Conservation (phyloP, 2,797 vertebrate species). For the Rhincodon typus region DNA sequence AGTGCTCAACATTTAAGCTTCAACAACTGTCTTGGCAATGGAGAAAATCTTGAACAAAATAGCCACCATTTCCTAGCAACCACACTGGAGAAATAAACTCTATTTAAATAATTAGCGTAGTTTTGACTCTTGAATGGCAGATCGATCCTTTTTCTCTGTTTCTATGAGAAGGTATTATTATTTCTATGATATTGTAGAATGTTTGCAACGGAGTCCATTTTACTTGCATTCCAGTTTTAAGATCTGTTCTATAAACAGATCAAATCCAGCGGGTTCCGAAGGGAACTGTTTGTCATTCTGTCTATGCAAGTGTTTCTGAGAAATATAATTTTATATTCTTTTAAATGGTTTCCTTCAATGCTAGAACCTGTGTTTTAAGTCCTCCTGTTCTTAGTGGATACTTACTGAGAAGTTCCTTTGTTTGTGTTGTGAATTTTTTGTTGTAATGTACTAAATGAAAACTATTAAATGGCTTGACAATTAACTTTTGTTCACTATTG, state of each 20-base stretch:
- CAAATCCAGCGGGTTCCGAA: neutral
- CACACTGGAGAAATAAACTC: neutral
- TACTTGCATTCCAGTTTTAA: neutral
- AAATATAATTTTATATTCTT: neutral
- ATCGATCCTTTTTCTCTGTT: neutral
- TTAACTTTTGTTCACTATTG: neutral
- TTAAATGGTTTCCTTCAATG: neutral
- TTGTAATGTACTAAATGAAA: neutral
- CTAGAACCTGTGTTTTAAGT: neutral
- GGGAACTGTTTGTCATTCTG: neutral
- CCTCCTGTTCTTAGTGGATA: neutral
- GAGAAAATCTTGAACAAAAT: neutral
- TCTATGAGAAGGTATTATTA: neutral
- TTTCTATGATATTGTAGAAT: neutral
- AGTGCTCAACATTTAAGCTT: neutral
- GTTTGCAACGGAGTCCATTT: neutral
- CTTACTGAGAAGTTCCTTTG: neutral
- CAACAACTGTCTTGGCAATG: neutral
- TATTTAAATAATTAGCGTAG: neutral
- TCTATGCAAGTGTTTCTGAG: conserved; percentile 1
- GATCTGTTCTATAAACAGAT: neutral
- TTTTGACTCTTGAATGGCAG: neutral
- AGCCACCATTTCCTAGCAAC: neutral
- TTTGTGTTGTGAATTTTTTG: neutral
- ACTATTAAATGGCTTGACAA: neutral